Percentiles rank a stretch among this genome's conserved stretches.
These are phyloP conservation scores for Microcebus jonahi DNA, from an alignment of 2,113 vertebrate species.

Conservation along the genomic window DNA sequence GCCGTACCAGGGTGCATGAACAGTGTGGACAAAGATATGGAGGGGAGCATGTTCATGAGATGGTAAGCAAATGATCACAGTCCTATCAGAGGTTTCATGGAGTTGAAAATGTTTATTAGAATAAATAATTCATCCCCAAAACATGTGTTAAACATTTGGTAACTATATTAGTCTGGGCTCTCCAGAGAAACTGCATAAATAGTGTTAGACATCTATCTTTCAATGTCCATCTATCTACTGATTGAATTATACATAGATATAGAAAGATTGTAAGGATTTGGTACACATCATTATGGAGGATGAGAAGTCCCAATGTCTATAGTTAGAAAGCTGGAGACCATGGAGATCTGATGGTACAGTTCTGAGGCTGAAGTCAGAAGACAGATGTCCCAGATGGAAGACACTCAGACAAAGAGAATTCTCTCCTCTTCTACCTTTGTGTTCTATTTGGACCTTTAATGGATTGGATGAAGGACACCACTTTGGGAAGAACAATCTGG, in stretches of 20 bases:
- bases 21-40: background rate
- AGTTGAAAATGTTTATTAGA: constrained; percentile 22
- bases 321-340: background rate
- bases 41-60: background rate
- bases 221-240: too few species aligned
- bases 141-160: background rate
- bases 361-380: background rate
- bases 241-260: too few species aligned
- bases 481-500: background rate
- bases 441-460: background rate
- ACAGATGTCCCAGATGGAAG: background rate
- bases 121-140: background rate
- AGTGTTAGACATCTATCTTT: background rate
- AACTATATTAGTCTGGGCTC: background rate
- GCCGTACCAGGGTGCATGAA: background rate
- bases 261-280: background rate
- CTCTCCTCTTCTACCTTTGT: background rate
- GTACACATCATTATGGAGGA: background rate
- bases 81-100: background rate
- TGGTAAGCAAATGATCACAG: background rate
- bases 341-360: background rate
- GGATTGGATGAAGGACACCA: background rate
- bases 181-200: background rate
- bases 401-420: background rate
- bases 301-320: background rate